Base-by-base conservation (phyloP, 2,113 vertebrate genomes). In the Chitala chitala region DNA sequence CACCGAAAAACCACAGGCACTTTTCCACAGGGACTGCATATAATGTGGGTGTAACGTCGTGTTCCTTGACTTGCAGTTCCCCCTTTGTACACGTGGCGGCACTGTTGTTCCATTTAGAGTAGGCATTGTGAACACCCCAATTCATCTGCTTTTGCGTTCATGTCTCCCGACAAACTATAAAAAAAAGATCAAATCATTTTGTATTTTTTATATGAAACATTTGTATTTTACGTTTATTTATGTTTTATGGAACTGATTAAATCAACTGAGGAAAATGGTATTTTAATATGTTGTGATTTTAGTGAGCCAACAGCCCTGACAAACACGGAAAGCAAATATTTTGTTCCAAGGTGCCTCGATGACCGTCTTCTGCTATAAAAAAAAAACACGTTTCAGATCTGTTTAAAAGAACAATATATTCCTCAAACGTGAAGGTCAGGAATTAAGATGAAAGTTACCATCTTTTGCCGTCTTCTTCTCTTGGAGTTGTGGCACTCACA, bases 321-420 rank as follows among this genome's bases (percentile, higher is more conserved):
- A 0, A 44, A 63, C n/a, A 44, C 54, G 66, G 73, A 56, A 72
- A 77, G 59, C 72, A 26, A 69, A 58, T 68, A 44, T 83, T 66
- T 46, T 20, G 76, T 81, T 81, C 81, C 78, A 79, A 70, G 82
- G 80, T 86, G 84, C 84, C 86, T 87, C 51, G 79, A 8, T 42
- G 33, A 81, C 76, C 77, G 78, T 46, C 3, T 44, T 40, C 44
- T 74, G 59, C 48, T 68, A 33, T 46, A 44, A 33, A 59, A 59
- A 22, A 54, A 56, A 56, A 56, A 42, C n/a, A 3, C 24, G 40
- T 66, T 46, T 66, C 40, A 44, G 24, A 42, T 26, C 40, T 66
- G 9, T 44, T 66, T 17, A 44, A 66, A 66, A 4, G 36, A 44
- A 46, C 40, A 66, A 66, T 66, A 36, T 38, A 66, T 66, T 66